Base-by-base conservation (phyloP, 2,888 invertebrate species). In the Argyra leucocephala region DNA sequence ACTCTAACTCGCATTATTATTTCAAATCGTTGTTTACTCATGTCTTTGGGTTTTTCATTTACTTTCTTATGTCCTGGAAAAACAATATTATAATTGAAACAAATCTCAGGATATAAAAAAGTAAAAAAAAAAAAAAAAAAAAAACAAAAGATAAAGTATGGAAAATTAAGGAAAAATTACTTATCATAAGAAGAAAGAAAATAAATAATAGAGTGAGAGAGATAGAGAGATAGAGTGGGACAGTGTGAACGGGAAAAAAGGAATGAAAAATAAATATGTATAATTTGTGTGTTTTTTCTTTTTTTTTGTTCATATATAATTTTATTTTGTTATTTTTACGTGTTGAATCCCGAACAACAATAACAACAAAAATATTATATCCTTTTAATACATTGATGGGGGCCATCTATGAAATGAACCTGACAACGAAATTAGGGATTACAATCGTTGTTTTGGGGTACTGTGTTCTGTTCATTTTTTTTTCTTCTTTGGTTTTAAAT, bases 1-100 rank as follows among this genome's bases (percentile, higher is more conserved):
- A 3, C 37, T 12, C 26, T 26, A 6, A 4, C 26, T 6, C 26
- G 9, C 15, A 9, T 37, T 12, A 6, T 9, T 12, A 37, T 6
- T 37, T 12, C 12, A 4, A 12, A 3, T 12, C 37, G 5, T 12
- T 12, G 6, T 12, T 12, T 12, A 37, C 37, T 37, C 10, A 37
- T 37, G 9, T 48, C 2, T n/a, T 48, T 18, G 2, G 48, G n/a
- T 12, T 48, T 18, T 48, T 48, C 18, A 18, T 48, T n/a, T 48
- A 48, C 12, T 37, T 37, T 37, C 12, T 37, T 37, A 37, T 12
- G 31, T 15, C 48, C n/a, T 48, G 48, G 48, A 48, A 48, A 48
- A 48, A 48, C 48, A 48, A 48, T 48, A 48, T 48, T 48, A 48
- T 48, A 48, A 48, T 48, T 48, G 48, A 48, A 48, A 48, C 48